phyloP scores from a whole-genome alignment of 1,140 invertebrate genomes.

The Drosophila yakuba region DNA sequence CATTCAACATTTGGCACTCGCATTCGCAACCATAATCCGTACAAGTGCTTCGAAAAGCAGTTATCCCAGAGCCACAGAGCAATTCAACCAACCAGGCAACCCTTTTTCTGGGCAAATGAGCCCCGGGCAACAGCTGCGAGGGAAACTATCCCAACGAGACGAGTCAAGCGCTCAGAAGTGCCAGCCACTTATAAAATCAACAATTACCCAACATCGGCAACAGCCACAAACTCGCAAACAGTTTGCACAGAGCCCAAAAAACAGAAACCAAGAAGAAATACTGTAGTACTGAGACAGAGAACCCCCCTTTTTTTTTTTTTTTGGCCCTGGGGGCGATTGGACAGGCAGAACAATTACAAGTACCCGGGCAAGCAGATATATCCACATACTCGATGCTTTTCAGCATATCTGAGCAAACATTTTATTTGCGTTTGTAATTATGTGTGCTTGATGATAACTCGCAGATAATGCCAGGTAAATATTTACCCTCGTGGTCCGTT shows the following conservation, averaged over 20 bases:
- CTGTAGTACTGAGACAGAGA: slow-evolving; percentile 7
- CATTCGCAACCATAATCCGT: background rate
- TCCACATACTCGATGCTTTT: slow-evolving; percentile 47
- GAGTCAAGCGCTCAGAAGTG: slow-evolving; percentile 49
- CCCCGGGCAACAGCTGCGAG: slow-evolving; percentile 32
- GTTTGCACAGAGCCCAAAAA: slow-evolving; percentile 57
- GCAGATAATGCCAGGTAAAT: slow-evolving; percentile 78
- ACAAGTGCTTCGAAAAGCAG: slow-evolving; percentile 22
- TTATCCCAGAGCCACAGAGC: background rate
- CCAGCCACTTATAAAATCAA: slow-evolving; percentile 64
- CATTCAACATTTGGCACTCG: background rate
- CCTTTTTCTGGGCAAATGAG: slow-evolving; percentile 20
- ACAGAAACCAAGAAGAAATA: slow-evolving; percentile 8
- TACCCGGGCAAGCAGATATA: slow-evolving; percentile 35
- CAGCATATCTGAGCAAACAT: slow-evolving; percentile 79
- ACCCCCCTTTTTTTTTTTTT: background rate
- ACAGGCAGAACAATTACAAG: slow-evolving; percentile 61
- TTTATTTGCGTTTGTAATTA: slow-evolving; percentile 81
- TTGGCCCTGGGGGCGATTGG: slow-evolving; percentile 17
- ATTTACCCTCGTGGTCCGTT: slow-evolving; percentile 45
- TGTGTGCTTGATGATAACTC: slow-evolving; percentile 76
- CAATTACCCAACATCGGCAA: slow-evolving; percentile 62
- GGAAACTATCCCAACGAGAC: slow-evolving; percentile 37
- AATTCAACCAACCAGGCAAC: slow-evolving; percentile 1
- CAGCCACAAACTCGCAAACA: slow-evolving; percentile 46